phyloP scores from a whole-genome alignment of 2,888 invertebrate genomes.

The Camponotus fellah region DNA sequence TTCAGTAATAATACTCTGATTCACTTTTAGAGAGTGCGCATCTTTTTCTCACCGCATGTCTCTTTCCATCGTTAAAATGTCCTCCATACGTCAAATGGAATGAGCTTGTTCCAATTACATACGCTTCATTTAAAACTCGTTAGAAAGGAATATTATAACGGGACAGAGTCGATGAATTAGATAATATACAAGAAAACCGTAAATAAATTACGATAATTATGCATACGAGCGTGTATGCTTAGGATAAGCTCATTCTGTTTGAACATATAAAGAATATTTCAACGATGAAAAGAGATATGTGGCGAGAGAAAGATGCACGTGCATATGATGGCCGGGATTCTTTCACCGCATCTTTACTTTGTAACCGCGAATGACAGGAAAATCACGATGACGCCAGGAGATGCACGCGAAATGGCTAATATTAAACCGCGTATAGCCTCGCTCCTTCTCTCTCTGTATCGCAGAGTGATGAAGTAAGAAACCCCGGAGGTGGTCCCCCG shows the following conservation, averaged over 20 bases:
- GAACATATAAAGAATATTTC: not conserved
- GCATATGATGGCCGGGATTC: not conserved
- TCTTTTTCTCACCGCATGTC: too few relatives aligned
- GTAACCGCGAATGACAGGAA: constrained; percentile 38
- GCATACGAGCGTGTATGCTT: not conserved
- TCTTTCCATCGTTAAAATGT: too few relatives aligned
- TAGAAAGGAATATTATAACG: not conserved
- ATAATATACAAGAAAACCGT: not conserved
- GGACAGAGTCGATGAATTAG: not conserved
- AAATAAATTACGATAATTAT: constrained; percentile 14
- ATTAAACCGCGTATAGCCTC: constrained; percentile 32
- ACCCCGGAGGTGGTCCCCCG: constrained; percentile 67
- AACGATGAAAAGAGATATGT: too few relatives aligned
- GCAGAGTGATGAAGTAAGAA: constrained; percentile 48
- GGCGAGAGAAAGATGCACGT: not conserved
- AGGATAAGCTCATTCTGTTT: not conserved
- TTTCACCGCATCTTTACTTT: constrained; percentile 22
- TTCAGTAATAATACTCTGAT: too few relatives aligned
- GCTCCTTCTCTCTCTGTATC: not conserved
- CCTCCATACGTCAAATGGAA: too few relatives aligned
- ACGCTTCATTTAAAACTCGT: too few relatives aligned
- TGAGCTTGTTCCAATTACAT: too few relatives aligned
- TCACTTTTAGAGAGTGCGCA: too few relatives aligned
- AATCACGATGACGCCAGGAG: constrained; percentile 1
- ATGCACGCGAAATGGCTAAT: constrained; percentile 22